Evolutionary conservation across 2,797 vertebrate species (phyloP), one percentile per base, ranked within the genome.

Genomic region (Dicrostonyx torquatus): DNA sequence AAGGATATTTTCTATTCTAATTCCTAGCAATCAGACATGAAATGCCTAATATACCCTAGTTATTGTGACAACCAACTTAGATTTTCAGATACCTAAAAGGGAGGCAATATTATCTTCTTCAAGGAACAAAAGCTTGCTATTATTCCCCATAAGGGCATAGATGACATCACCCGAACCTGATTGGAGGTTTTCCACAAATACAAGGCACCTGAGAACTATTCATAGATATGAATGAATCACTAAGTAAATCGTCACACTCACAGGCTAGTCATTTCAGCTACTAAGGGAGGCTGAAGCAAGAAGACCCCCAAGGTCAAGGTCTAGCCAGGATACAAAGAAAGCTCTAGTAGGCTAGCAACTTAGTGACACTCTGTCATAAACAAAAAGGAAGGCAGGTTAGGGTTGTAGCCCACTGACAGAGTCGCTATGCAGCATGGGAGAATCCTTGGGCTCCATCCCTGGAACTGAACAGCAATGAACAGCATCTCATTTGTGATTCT

Each of bases 241-340:
- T 76, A 29, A 93, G 91, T 87, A 96, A 95, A 58, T 43, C 20
- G 73, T 90, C 50, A 77, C 37, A 64, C 60, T 70, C 77, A 60
- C 34, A 79, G 50, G 34, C 31, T n/a, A 15, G 13, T n/a, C 20
- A 58, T 80, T 18, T n/a, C 5, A 26, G 53, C 22, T 80, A 37
- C 12, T 40, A 55, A 40, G 78, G 78, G 53, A 80, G n/a, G 22
- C n/a, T 58, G 53, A 80, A 55, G n/a, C 22, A 58, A 18, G 12
- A 60, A 55, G 58, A 62, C 6, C 37, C 37, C 8, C 24, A 82
- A 82, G 24, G 62, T 62, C 34, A 24, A 58, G 10, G 22, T 24
- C n/a, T 79, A 22, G 13, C 50, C 18, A 55, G 22, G 34, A 2
- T 79, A 12, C n/a, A 79, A 34, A 11, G 48, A 78, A 53, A 53